Percentiles rank a stretch among this genome's conserved stretches.
Conservation (phyloP, 1,140 invertebrate genomes). For the Panulirus ornatus region DNA sequence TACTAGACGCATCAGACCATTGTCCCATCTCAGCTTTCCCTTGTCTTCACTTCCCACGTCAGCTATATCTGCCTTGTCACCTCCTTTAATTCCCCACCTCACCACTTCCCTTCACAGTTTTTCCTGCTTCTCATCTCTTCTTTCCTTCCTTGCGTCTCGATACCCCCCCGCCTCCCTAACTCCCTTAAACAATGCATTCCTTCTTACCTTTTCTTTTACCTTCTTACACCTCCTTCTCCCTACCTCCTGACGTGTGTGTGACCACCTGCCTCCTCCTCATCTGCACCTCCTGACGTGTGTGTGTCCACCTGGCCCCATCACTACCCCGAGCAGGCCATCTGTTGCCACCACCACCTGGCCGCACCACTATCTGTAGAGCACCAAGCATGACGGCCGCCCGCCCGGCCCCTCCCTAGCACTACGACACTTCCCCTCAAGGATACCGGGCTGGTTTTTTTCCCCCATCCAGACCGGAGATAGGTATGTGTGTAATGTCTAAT, state of each 20-base stretch:
- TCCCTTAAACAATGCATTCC: background rate
- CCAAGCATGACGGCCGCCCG: background rate
- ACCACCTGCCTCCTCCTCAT: too few species aligned
- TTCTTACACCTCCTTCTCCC: background rate
- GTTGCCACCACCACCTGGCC: background rate
- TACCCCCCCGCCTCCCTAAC: background rate
- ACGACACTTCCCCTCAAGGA: background rate
- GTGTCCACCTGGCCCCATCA: too few species aligned
- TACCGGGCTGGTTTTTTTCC: constrained; percentile 22
- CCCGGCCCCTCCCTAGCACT: background rate
- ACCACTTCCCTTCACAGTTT: background rate
- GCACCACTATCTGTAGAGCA: background rate
- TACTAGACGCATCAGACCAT: too few species aligned
- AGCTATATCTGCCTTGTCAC: background rate
- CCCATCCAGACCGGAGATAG: background rate
- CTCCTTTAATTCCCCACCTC: background rate
- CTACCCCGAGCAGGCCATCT: too few species aligned
- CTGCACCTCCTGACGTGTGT: too few species aligned
- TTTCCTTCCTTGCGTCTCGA: background rate
- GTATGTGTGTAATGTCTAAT: constrained; percentile 10
- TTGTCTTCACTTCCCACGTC: too few species aligned
- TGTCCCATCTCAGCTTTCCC: too few species aligned
- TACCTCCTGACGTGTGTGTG: too few species aligned
- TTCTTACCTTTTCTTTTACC: background rate
- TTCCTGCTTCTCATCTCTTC: background rate